A percentile compares a stretch with the other conserved stretches of the same genome.
Evolutionary conservation across 2,797 vertebrate species (phyloP).

Genomic region (Hafferia zeledoni): DNA sequence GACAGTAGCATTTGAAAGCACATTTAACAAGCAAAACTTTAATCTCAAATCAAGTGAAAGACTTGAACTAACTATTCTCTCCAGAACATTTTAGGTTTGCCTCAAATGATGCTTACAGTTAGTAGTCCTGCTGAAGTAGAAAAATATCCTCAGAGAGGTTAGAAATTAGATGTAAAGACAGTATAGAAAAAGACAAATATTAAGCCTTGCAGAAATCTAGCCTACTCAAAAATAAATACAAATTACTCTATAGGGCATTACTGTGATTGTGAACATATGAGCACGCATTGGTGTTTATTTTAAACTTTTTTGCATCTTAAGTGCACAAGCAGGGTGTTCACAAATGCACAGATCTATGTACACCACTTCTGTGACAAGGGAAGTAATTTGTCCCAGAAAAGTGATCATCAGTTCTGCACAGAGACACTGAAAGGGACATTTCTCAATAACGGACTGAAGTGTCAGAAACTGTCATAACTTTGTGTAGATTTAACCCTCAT

Average conservation of each 20-base stretch:
- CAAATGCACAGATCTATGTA: neutral
- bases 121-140: neutral
- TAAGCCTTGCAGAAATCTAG: neutral
- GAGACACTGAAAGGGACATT: neutral
- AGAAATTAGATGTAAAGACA: neutral
- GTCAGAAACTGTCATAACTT: neutral
- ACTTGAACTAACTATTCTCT: neutral
- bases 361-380: neutral
- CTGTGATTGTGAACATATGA: neutral
- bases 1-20: neutral
- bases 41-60: neutral
- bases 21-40: neutral
- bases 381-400: neutral
- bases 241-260: neutral
- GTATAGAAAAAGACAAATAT: neutral
- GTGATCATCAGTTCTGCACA: neutral
- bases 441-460: neutral
- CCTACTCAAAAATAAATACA: neutral
- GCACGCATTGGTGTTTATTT: neutral
- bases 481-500: neutral
- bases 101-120: neutral
- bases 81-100: neutral
- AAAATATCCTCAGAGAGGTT: neutral
- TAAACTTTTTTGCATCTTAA: neutral
- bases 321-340: neutral